Conservation (phyloP, 2,797 vertebrate species). For the Cheirogaleus major region DNA sequence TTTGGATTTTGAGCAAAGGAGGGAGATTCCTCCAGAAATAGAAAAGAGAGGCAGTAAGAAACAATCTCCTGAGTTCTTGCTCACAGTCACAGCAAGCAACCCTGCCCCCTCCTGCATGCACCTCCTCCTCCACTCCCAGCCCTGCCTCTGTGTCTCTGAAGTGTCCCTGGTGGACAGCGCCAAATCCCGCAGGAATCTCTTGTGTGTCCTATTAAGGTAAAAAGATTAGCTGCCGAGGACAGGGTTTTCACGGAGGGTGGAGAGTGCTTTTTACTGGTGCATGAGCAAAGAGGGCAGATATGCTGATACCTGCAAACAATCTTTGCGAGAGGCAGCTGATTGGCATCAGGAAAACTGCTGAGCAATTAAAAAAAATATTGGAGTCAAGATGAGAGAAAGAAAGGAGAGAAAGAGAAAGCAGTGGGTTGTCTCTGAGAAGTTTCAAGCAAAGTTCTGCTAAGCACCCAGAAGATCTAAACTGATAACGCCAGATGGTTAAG, state of each 20-base stretch:
- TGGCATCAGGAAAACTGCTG: slow-evolving; percentile 61
- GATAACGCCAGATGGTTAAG: slow-evolving; percentile 52
- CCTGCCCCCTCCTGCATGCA: not conserved
- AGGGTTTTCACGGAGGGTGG: slow-evolving; percentile 14
- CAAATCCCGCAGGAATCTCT: not conserved
- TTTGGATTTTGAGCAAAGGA: not conserved
- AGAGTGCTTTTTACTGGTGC: slow-evolving; percentile 28
- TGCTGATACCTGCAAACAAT: slow-evolving; percentile 49
- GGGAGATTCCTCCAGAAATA: not conserved
- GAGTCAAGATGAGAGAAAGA: slow-evolving; percentile 59
- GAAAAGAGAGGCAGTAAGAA: not conserved
- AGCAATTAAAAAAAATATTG: not conserved
- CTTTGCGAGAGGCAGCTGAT: slow-evolving; percentile 61
- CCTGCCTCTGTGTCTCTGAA: not conserved
- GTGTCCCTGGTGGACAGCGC: not conserved
- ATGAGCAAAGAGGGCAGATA: slow-evolving; percentile 26
- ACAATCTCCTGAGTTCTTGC: not conserved
- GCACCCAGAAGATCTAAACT: slow-evolving; percentile 44
- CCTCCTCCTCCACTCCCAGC: not conserved
- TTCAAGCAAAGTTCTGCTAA: slow-evolving; percentile 30
- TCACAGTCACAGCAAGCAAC: not conserved
- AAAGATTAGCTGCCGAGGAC: not conserved
- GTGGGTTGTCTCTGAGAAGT: slow-evolving; percentile 4
- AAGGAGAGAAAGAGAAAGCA: not conserved
- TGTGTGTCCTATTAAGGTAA: slow-evolving; percentile 41